Conservation (phyloP, 2,797 vertebrate genomes). For the Tachyglossus aculeatus region DNA sequence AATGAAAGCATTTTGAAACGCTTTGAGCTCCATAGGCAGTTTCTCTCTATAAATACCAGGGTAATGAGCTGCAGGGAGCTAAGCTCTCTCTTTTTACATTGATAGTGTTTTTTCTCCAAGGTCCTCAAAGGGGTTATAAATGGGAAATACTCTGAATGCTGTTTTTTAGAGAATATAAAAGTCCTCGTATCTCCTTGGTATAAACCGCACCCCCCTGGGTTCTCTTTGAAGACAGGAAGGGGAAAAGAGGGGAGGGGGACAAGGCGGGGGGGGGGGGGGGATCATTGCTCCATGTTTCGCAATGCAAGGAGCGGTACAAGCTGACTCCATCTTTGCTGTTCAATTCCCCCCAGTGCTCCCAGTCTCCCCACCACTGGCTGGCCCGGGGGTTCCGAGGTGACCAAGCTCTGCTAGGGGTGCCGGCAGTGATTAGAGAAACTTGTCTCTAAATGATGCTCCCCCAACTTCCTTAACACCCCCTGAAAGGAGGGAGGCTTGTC, state of each 20-base stretch:
- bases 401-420: background rate
- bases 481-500: background rate
- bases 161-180: slow-evolving; percentile 51
- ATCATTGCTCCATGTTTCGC: background rate
- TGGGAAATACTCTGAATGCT: slow-evolving; percentile 57
- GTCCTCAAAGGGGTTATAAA: slow-evolving; percentile 61
- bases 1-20: slow-evolving; percentile 20
- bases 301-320: accelerated
- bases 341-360: background rate
- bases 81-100: slow-evolving; percentile 48
- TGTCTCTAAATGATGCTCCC: background rate
- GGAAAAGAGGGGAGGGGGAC: slow-evolving; percentile 15
- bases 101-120: slow-evolving; percentile 24
- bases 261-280: background rate
- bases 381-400: background rate
- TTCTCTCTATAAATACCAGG: slow-evolving; percentile 59
- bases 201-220: slow-evolving; percentile 26
- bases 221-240: slow-evolving; percentile 34
- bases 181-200: slow-evolving; percentile 54
- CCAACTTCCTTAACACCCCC: background rate
- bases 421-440: background rate
- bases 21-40: slow-evolving; percentile 36
- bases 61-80: slow-evolving; percentile 52
- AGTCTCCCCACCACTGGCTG: background rate
- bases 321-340: background rate